These are phyloP conservation scores for Suricata suricatta DNA, from an alignment of 2,113 vertebrate species.

Conservation along the genomic window DNA sequence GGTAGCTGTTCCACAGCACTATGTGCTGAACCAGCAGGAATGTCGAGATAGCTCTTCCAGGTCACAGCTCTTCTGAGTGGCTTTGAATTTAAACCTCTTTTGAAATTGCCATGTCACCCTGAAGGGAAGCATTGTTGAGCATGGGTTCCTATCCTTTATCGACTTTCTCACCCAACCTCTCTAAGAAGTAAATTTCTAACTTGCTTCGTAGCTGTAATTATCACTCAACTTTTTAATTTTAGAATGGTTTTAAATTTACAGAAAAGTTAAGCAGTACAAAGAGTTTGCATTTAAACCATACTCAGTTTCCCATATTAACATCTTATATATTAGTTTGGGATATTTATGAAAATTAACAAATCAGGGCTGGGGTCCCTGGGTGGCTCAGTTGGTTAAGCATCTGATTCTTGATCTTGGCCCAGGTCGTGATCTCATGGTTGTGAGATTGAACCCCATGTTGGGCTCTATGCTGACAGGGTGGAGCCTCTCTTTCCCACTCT, in stretches of 20 bases:
- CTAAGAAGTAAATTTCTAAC: neutral
- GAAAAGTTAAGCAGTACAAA: neutral
- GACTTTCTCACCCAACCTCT: neutral
- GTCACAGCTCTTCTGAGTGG: neutral
- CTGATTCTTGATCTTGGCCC: too few relatives aligned
- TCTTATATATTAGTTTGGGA: neutral
- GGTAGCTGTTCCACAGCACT: neutral
- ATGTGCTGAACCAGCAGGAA: neutral
- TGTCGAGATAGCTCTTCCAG: neutral
- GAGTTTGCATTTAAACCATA: neutral
- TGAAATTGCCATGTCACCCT: neutral
- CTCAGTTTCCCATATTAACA: neutral
- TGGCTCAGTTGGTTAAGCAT: too few relatives aligned
- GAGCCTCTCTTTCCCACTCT: too few relatives aligned
- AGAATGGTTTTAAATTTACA: neutral
- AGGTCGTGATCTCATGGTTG: too few relatives aligned
- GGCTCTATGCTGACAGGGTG: too few relatives aligned
- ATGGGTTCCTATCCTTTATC: neutral
- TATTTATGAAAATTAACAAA: slow-evolving; percentile 9
- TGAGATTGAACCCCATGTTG: too few relatives aligned
- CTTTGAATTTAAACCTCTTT: neutral
- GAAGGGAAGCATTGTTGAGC: neutral
- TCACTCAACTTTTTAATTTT: neutral
- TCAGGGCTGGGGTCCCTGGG: too few relatives aligned
- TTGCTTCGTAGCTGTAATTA: neutral